Evolutionary conservation across 2,797 vertebrate species (phyloP).

Genomic region (Gymnothorax reevesii): DNA sequence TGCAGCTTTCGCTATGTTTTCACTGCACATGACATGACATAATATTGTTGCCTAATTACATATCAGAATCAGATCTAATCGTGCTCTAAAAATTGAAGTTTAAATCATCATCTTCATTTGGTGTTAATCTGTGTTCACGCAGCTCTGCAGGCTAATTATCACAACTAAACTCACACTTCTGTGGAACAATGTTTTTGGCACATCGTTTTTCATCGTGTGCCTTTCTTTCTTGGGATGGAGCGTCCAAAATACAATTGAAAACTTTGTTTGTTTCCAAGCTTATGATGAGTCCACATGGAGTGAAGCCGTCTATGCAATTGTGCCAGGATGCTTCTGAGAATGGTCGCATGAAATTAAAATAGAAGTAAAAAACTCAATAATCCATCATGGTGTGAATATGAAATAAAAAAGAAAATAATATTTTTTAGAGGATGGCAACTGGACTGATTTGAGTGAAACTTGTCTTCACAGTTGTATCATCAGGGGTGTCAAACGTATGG

Average conservation of each 20-base stretch:
- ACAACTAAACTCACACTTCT: not conserved
- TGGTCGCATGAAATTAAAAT: not conserved
- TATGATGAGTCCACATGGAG: not conserved
- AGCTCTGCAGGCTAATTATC: not conserved
- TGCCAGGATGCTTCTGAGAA: not conserved
- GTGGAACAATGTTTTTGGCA: not conserved
- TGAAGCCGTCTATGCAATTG: not conserved
- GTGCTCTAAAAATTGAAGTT: not conserved
- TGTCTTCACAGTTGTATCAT: conserved; percentile 21
- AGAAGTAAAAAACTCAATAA: not conserved
- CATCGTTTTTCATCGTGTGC: not conserved
- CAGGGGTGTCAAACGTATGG: no score
- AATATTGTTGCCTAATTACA: not conserved
- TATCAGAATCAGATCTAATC: not conserved
- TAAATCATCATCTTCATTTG: not conserved
- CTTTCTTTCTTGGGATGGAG: not conserved
- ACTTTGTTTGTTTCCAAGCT: not conserved
- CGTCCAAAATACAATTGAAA: not conserved
- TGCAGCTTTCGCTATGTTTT: not conserved
- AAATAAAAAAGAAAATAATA: not conserved
- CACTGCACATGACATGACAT: not conserved
- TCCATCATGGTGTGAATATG: not conserved
- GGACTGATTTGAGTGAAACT: conserved; percentile 25
- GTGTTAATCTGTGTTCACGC: not conserved
- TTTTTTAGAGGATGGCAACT: not conserved